These are phyloP conservation scores for Sitophilus oryzae DNA, from an alignment of 1,140 invertebrate species.

Conservation along the genomic window DNA sequence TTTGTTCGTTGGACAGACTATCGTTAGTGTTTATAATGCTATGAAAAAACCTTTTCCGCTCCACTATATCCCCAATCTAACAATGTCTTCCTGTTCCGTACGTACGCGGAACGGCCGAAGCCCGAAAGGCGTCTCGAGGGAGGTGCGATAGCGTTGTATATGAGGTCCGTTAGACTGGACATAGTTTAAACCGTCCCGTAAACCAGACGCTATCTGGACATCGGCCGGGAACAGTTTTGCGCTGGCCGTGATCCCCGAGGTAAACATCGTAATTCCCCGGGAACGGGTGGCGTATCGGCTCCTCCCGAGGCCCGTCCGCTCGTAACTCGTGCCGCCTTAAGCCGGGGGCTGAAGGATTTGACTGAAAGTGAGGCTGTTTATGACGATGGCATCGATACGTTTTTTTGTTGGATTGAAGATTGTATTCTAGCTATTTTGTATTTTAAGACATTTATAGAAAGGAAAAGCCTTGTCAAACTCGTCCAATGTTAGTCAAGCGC, in stretches of 20 bases:
- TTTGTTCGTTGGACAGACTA: too few species aligned
- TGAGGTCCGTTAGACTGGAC: slow-evolving; percentile 46
- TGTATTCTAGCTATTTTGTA: too few species aligned
- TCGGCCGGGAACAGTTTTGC: slow-evolving; percentile 41
- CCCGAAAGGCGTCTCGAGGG: slow-evolving; percentile 20
- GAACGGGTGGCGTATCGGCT: slow-evolving; percentile 21
- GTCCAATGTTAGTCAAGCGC: too few species aligned
- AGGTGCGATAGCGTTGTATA: slow-evolving; percentile 44
- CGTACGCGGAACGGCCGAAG: slow-evolving; percentile 17
- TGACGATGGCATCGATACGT: slow-evolving; percentile 6
- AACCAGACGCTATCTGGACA: slow-evolving; percentile 45
- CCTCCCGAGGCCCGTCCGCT: slow-evolving; percentile 16
- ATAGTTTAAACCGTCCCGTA: slow-evolving; percentile 46
- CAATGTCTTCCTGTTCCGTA: slow-evolving; percentile 25
- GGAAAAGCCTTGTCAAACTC: too few species aligned
- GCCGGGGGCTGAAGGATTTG: slow-evolving; percentile 9
- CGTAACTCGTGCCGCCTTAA: slow-evolving; percentile 18
- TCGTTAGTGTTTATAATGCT: too few species aligned
- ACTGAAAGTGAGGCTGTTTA: slow-evolving; percentile 4
- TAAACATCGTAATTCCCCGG: slow-evolving; percentile 44
- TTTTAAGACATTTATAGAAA: too few species aligned
- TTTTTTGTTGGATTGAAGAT: too few species aligned
- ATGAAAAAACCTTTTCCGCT: too few species aligned
- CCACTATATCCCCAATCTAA: slow-evolving; percentile 2
- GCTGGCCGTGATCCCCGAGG: slow-evolving; percentile 39